Conservation (phyloP, 2,113 vertebrate genomes). For the Polyodon spathula region DNA sequence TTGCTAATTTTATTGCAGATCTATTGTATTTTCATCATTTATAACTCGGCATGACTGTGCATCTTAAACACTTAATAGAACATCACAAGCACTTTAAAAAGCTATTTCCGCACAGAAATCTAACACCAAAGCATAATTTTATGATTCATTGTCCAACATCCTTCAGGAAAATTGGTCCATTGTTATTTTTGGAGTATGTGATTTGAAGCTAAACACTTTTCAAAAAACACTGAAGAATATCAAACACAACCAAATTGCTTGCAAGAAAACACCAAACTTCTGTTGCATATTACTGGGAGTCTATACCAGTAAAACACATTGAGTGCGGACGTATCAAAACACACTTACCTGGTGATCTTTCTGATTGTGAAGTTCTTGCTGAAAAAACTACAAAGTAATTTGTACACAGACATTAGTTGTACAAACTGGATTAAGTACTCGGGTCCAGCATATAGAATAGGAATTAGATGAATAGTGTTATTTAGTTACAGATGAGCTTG, state of each 20-base stretch:
- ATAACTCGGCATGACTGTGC: background rate
- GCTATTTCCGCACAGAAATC: background rate
- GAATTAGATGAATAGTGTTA: background rate
- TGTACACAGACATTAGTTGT: background rate
- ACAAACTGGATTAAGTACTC: no score
- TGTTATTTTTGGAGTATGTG: background rate
- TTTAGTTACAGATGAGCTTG: background rate
- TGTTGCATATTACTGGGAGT: constrained; percentile 8
- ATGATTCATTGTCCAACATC: background rate
- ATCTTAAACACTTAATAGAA: background rate
- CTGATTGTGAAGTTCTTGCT: background rate
- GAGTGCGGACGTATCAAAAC: constrained; percentile 11
- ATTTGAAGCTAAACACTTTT: background rate
- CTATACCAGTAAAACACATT: constrained; percentile 12
- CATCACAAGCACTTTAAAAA: background rate
- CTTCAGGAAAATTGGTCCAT: no score
- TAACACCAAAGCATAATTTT: background rate
- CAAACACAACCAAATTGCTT: constrained; percentile 5
- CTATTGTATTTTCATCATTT: background rate
- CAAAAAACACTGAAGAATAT: no score
- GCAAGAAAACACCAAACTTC: constrained; percentile 14
- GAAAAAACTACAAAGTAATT: background rate
- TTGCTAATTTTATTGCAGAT: background rate
- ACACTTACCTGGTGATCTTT: background rate
- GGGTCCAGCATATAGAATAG: no score